phyloP scores from a whole-genome alignment of 2,113 vertebrate genomes.

The Pimephales promelas region DNA sequence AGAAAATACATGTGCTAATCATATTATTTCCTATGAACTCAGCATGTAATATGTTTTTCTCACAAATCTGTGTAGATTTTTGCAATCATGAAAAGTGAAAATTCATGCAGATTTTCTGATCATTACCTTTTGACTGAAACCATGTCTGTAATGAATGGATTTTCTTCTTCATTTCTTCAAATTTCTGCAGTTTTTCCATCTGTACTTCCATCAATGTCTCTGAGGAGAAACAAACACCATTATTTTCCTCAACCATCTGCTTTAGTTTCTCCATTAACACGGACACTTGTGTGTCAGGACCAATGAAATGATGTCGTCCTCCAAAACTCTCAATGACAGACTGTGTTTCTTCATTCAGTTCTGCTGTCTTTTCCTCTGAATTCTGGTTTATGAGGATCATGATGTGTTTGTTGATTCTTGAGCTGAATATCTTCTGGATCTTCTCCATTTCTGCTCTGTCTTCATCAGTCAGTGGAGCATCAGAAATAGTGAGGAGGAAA shows the following conservation, averaged over 20 bases:
- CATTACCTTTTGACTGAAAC: background rate
- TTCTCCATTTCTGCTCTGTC: no score
- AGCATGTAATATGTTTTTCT: background rate
- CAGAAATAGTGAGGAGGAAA: no score
- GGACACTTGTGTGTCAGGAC: background rate
- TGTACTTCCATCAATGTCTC: background rate
- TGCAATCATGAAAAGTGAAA: background rate
- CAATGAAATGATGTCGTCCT: background rate
- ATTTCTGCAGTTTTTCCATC: background rate
- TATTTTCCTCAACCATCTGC: background rate
- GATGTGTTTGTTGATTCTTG: no score
- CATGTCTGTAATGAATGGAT: background rate
- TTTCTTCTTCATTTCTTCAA: background rate
- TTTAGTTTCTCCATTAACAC: background rate
- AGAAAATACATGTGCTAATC: background rate
- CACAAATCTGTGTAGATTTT: background rate
- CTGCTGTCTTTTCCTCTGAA: no score
- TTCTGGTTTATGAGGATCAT: no score
- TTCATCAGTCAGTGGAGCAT: no score
- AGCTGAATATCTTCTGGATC: no score
- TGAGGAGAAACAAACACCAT: background rate
- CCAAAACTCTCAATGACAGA: no score
- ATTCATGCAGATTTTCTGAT: no score
- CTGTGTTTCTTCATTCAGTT: no score
- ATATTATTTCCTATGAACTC: background rate